Evolutionary conservation across 1,140 invertebrate genomes (phyloP).

Genomic region (Ostrea denselamellosa): DNA sequence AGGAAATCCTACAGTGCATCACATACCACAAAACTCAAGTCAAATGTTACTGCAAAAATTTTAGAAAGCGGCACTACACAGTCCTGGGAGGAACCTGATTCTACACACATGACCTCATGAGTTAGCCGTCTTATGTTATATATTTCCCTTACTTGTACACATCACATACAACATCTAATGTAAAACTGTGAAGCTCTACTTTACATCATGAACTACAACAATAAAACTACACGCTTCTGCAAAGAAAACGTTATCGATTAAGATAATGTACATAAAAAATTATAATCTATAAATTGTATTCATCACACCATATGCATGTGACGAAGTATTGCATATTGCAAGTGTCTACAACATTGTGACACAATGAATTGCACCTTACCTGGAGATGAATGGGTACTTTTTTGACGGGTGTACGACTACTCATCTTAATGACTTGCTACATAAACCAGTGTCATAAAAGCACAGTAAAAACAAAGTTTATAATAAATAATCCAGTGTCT

Average conservation of each 20-base stretch:
- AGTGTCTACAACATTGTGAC: neutral
- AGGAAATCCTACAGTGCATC: neutral
- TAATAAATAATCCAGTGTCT: slow-evolving; percentile 14
- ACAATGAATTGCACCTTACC: slow-evolving; percentile 81
- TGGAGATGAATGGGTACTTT: slow-evolving; percentile 96
- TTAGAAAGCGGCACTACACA: too few species aligned
- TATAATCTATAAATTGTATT: slow-evolving; percentile 4
- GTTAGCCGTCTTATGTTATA: too few species aligned
- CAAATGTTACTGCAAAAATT: too few species aligned
- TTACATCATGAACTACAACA: too few species aligned
- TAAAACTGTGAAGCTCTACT: too few species aligned
- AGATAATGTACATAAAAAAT: neutral
- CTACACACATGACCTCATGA: too few species aligned
- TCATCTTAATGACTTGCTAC: slow-evolving; percentile 22
- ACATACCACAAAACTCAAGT: neutral
- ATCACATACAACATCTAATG: too few species aligned
- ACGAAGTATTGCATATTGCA: neutral
- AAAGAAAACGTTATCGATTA: too few species aligned
- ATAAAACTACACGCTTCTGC: too few species aligned
- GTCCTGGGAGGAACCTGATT: too few species aligned
- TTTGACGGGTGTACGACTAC: slow-evolving; percentile 85
- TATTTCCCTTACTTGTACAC: too few species aligned
- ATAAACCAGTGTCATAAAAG: slow-evolving; percentile 27
- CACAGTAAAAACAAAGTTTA: neutral
- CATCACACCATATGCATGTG: neutral